These are phyloP conservation scores for Amia ocellicauda DNA, from an alignment of 2,113 vertebrate species.

Conservation along the genomic window DNA sequence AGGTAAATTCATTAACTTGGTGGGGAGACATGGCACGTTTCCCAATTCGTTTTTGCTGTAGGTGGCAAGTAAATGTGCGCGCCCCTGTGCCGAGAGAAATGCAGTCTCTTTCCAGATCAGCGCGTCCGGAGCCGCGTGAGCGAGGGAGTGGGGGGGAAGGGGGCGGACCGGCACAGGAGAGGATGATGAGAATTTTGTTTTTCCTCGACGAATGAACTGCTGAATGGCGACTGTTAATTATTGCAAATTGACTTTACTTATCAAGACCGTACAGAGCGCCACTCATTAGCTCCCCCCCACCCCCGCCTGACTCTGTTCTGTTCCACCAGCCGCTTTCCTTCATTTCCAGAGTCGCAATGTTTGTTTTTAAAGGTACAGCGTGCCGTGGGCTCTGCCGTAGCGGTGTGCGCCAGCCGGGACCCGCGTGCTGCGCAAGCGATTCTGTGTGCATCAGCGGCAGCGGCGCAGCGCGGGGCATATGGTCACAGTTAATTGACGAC, in stretches of 20 bases:
- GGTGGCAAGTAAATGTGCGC: background rate
- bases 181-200: background rate
- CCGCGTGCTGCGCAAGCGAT: no score
- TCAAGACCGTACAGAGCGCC: slow-evolving; percentile 31
- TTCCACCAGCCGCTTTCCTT: no score
- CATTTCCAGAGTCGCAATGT: no score
- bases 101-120: background rate
- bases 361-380: no score
- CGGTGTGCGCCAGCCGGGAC: no score
- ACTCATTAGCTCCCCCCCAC: background rate
- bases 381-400: no score
- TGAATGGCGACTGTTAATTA: slow-evolving; percentile 26
- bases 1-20: background rate
- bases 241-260: slow-evolving; percentile 42
- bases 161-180: background rate
- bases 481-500: no score
- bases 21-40: background rate
- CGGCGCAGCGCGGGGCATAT: no score
- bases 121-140: background rate
- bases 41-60: background rate
- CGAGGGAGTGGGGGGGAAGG: background rate
- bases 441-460: no score
- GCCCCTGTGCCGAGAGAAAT: background rate
- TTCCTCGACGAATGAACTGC: slow-evolving; percentile 26
- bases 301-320: no score